Percentiles rank a stretch among this genome's conserved stretches.
Evolutionary conservation across 2,113 vertebrate species (phyloP).

Genomic region (Ailurus styani): DNA sequence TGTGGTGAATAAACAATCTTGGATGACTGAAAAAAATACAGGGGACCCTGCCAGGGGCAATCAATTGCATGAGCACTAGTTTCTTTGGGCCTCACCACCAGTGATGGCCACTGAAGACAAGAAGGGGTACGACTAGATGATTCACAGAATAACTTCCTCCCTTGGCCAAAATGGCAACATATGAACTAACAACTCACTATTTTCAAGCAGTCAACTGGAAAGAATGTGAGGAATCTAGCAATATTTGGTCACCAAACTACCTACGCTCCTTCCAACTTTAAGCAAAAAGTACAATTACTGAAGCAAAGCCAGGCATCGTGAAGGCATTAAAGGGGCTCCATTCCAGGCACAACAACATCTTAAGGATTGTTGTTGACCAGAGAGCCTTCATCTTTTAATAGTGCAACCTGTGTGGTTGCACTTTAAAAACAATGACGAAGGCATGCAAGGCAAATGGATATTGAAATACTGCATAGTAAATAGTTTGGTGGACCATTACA

Average conservation of each 20-base stretch:
- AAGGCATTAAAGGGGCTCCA: not conserved
- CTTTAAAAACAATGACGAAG: not conserved
- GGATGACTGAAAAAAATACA: too few species aligned
- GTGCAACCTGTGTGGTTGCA: not conserved
- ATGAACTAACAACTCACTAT: not conserved
- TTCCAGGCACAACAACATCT: not conserved
- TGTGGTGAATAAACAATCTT: too few species aligned
- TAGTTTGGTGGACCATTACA: too few species aligned
- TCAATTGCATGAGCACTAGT: not conserved
- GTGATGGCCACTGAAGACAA: not conserved
- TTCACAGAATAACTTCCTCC: not conserved
- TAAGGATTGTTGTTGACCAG: not conserved
- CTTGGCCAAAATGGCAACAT: not conserved
- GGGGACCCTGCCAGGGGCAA: not conserved
- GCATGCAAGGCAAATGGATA: not conserved
- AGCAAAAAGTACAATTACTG: not conserved
- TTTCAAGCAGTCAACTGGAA: not conserved
- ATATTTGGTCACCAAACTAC: not conserved
- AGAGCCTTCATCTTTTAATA: not conserved
- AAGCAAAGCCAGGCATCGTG: not conserved
- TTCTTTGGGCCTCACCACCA: not conserved
- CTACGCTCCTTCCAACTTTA: not conserved
- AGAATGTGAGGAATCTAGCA: not conserved
- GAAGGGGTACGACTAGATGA: not conserved
- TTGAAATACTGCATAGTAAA: not conserved